Conservation (phyloP, 1,140 invertebrate species). For the Habropoda laboriosa region DNA sequence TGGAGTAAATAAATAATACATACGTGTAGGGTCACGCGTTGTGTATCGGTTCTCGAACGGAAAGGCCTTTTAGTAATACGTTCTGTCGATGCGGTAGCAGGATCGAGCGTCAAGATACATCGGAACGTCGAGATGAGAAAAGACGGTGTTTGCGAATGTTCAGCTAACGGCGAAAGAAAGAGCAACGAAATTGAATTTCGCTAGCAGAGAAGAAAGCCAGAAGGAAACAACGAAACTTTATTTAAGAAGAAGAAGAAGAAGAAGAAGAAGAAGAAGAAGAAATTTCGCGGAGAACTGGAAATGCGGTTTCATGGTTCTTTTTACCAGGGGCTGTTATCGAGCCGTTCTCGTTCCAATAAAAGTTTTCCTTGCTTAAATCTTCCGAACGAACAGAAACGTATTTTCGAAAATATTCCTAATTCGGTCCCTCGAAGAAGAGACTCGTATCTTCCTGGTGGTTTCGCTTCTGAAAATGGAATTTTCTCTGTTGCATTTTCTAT, state of each 20-base stretch:
- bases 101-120: neutral
- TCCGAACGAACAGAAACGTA: too few relatives aligned
- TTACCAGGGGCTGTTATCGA: neutral
- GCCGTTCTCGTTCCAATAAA: neutral
- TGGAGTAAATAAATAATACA: neutral
- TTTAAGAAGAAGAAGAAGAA: too few relatives aligned
- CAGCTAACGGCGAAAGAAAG: neutral
- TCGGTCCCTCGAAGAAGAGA: too few relatives aligned
- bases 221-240: neutral
- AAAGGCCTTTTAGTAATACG: neutral
- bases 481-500: neutral
- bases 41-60: neutral
- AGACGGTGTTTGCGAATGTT: neutral
- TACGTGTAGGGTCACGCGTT: neutral
- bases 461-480: neutral
- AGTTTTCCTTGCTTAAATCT: neutral
- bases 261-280: too few relatives aligned
- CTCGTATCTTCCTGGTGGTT: neutral
- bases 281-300: neutral
- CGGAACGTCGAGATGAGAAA: neutral
- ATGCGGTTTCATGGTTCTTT: neutral
- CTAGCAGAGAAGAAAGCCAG: neutral
- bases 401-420: neutral
- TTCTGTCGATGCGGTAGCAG: neutral
- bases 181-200: conserved; percentile 10